Evolutionary conservation across 1,140 invertebrate species (phyloP).

Genomic region (Habropoda laboriosa): DNA sequence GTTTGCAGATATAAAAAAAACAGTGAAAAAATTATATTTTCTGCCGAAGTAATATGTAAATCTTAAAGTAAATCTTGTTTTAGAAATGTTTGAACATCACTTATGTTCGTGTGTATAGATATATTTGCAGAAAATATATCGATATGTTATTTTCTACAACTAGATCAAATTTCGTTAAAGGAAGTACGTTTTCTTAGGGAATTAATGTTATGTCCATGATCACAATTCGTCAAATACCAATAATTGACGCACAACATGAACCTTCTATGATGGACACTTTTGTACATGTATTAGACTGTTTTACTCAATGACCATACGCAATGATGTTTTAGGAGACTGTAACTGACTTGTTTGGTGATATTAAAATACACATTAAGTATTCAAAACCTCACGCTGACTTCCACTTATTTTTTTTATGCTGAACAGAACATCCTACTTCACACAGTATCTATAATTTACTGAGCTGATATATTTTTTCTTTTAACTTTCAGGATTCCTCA

Average conservation of each 20-base stretch:
- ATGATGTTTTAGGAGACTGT: slow-evolving; percentile 73
- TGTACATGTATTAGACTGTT: slow-evolving; percentile 68
- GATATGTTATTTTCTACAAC: slow-evolving; percentile 37
- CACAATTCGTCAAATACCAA: slow-evolving; percentile 52
- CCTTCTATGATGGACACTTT: slow-evolving; percentile 71
- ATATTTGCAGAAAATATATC: slow-evolving; percentile 38
- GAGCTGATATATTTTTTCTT: slow-evolving; percentile 58
- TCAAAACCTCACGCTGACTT: slow-evolving; percentile 65
- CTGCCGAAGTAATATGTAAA: neutral
- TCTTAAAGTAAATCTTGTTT: slow-evolving; percentile 65
- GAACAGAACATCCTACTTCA: slow-evolving; percentile 46
- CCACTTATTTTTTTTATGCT: slow-evolving; percentile 63
- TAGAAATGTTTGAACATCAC: slow-evolving; percentile 28
- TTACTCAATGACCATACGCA: slow-evolving; percentile 73
- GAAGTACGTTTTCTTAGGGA: slow-evolving; percentile 49
- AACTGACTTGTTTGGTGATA: slow-evolving; percentile 74
- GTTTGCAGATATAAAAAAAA: neutral
- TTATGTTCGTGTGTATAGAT: slow-evolving; percentile 42
- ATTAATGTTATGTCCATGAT: slow-evolving; percentile 48
- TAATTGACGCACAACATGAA: slow-evolving; percentile 67
- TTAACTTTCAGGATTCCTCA: slow-evolving; percentile 75
- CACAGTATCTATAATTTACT: neutral
- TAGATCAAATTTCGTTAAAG: slow-evolving; percentile 15
- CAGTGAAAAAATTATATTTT: neutral
- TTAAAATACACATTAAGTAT: slow-evolving; percentile 75